Conservation (phyloP, 2,888 invertebrate species). For the Callyntrura sp. region DNA sequence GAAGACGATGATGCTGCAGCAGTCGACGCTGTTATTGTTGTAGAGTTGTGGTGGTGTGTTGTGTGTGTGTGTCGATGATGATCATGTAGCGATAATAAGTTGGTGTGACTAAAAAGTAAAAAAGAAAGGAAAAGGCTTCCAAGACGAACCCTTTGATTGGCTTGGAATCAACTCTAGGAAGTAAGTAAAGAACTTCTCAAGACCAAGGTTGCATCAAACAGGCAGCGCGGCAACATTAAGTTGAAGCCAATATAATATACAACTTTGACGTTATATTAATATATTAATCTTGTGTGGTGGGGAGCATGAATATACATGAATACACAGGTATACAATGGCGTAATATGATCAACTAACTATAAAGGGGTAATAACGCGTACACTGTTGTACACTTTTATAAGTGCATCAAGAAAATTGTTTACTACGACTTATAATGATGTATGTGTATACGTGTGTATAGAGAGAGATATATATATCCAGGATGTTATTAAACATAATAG, state of each 20-base stretch:
- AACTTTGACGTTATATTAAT: slow-evolving; percentile 71
- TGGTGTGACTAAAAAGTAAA: slow-evolving; percentile 76
- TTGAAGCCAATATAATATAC: slow-evolving; percentile 38
- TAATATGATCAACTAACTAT: slow-evolving; percentile 1
- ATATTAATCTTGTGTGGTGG: slow-evolving; percentile 66
- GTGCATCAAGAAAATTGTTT: slow-evolving; percentile 20
- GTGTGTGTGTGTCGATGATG: slow-evolving; percentile 63
- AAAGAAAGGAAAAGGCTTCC: slow-evolving; percentile 76
- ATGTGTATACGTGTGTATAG: no score
- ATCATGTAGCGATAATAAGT: slow-evolving; percentile 77
- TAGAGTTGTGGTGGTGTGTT: slow-evolving; percentile 19
- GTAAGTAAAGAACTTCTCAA: slow-evolving; percentile 75
- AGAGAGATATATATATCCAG: slow-evolving; percentile 73
- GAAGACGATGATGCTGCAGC: slow-evolving; percentile 25
- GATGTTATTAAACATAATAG: slow-evolving; percentile 67
- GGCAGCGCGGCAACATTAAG: slow-evolving; percentile 55
- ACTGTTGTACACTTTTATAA: slow-evolving; percentile 44
- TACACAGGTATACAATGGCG: slow-evolving; percentile 46
- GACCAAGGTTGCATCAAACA: slow-evolving; percentile 78
- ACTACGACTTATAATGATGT: slow-evolving; percentile 7
- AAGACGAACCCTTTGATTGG: slow-evolving; percentile 79
- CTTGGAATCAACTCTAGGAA: slow-evolving; percentile 79
- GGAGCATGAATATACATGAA: slow-evolving; percentile 67
- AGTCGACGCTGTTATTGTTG: slow-evolving; percentile 39
- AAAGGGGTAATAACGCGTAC: slow-evolving; percentile 38